Base-by-base conservation (phyloP, 2,113 vertebrate species). In the Falco punctatus region DNA sequence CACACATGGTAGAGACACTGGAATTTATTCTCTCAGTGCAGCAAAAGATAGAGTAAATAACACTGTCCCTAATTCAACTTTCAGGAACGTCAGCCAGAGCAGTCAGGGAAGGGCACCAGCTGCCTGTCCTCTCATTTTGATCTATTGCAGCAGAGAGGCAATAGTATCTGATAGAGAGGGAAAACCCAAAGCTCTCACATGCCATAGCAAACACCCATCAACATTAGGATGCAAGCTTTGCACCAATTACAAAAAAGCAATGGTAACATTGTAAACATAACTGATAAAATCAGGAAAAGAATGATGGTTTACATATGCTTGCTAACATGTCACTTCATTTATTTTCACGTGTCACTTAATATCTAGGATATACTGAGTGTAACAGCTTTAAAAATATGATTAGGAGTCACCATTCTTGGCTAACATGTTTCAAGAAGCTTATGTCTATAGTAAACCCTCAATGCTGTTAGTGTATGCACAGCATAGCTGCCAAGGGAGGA, bases 41-140 rank as follows among this genome's bases (percentile, higher is more conserved):
- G 93, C 55, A 87, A 86, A 93, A 96, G 95, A 89, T 8, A 94
- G 89, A 91, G 93, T 96, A 97, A 97, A 96, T 97, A 96, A 95
- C 93, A 74, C 86, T 96, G 96, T 96, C 93, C 92, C 96, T 91
- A 96, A 90, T 81, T 97, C 96, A 97, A 97, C 97, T 97, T 88
- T 96, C 69, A 97, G 94, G 91, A 96, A 92, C 78, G 94, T 96
- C 95, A 97, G 93, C 94, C 94, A 94, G 93, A 94, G 55, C 93
- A 90, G 93, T 17, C 78, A 79, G 92, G 86, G 92, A 95, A 97
- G 94, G 94, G 94, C 95, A 96, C 69, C 96, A 97, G 89, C 87
- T 94, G 94, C 67, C 79, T 71, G 70, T 81, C 32, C 78, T 95
- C 87, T 96, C 51, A 42, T 87, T 94, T 69, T 96, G 84, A 90